Percentiles rank a stretch among this genome's conserved stretches.
Conservation (phyloP, 2,888 invertebrate genomes). For the Temnothorax rugatulus region DNA sequence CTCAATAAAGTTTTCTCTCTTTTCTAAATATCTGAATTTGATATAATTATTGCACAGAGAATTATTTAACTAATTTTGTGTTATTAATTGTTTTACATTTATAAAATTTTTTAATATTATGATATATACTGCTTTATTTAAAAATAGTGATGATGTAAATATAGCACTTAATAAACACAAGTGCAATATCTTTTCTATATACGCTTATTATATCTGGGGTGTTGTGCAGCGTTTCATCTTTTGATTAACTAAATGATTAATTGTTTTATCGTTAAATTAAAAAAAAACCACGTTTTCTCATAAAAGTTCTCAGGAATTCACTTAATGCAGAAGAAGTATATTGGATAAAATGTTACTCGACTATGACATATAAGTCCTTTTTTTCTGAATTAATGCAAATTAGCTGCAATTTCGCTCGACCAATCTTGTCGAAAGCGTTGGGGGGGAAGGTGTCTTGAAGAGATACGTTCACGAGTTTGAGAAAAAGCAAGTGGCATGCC, state of each 20-base stretch:
- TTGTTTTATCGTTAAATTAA: background rate
- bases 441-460: constrained; percentile 1
- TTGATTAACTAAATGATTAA: background rate
- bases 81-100: constrained; percentile 1
- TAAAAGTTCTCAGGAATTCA: background rate
- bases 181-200: background rate
- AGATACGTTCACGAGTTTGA: constrained; percentile 18
- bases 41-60: background rate
- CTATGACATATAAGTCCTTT: background rate
- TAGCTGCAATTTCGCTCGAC: constrained; percentile 22
- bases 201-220: background rate
- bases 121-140: background rate
- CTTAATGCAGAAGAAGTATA: background rate
- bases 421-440: background rate
- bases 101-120: background rate
- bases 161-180: background rate
- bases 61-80: constrained; percentile 7
- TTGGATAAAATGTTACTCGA: background rate
- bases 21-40: background rate
- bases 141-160: background rate
- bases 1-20: background rate
- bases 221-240: background rate
- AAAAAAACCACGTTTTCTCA: background rate
- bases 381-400: constrained; percentile 19
- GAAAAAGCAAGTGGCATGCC: constrained; percentile 35